Evolutionary conservation across 1,140 invertebrate genomes (phyloP), one percentile per base, ranked within the genome.

Genomic region (Drosophila kanapiae): DNA sequence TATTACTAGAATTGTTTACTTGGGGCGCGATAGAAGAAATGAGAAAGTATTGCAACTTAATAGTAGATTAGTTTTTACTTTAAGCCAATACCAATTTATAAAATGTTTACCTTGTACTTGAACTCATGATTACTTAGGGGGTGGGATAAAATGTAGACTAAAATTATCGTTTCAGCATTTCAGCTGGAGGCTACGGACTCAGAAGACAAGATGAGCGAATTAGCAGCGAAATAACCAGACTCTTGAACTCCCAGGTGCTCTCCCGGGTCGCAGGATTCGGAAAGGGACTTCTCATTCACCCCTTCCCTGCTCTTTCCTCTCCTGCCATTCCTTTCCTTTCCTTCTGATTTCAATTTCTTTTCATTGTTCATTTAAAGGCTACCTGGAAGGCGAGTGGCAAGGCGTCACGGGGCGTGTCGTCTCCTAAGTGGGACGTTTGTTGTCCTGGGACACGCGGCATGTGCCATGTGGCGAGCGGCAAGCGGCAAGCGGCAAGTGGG

Each of bases 351-450:
- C 33, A 38, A 42, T 37, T 37, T 31, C 27, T 29, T 78, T 78
- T 75, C 58, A 71, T 78, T 85, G 75, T 85, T 78, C 69, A 85
- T 78, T 85, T 81, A 85, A 70, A 29, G 64, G 72, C 61, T 69
- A 77, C 82, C 81, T 84, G 56, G n/a, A 18, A 27, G 40, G 42
- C 14, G 31, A 23, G n/a, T 45, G 23, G 43, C 18, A 5, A 18
- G 49, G 54, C 56, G 54, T 23, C 3, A 6, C 37, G 37, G 61
- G 62, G 62, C 62, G 56, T 58, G 27, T 33, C 13, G 6, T 14
- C 61, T 16, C 33, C 56, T 48, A 49, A 68, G 40, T 56, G 61
- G 53, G 43, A 16, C 31, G 62, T 48, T 69, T 51, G 56, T 75
- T 75, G 57, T 75, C 69, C 35, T 29, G 31, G 42, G 49, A 63